Evolutionary conservation across 2,797 vertebrate genomes (phyloP), one percentile per base, ranked within the genome.

Genomic region (Momotus momota): DNA sequence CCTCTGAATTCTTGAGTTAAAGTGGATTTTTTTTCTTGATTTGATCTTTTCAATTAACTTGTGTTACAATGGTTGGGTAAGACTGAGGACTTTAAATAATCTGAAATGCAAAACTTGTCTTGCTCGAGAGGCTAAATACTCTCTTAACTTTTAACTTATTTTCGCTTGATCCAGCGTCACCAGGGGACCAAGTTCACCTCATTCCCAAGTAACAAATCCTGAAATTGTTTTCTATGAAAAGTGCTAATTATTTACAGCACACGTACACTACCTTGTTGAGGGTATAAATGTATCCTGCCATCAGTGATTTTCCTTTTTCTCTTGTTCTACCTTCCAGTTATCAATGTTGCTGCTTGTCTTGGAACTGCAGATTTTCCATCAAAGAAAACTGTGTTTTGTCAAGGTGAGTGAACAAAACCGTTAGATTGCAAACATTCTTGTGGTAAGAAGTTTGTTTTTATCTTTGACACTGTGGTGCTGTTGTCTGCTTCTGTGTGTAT

Each of bases 61-160:
- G 40, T 75, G 54, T 79, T 82, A 35, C 45, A 72, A 31, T 3
- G 2, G 12, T 87, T 93, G 71, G 12, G 81, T 83, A 40, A 66
- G 52, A 46, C 25, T 43, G 64, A 22, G 33, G 35, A 65, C 45
- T 84, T 90, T 41, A 45, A 87, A 51, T 75, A 22, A 62, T 46
- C 33, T 31, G 41, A 81, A 88, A 87, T n/a, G 22, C 81, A 64
- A 73, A 96, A 64, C 5, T 27, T 73, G 9, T 48, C 51, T 23
- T 79, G 27, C 38, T 73, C 88, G n/a, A 46, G 64, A 66, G 66
- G 73, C 88, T 86, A 91, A 94, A 80, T 79, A 82, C 25, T 29
- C 41, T 75, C 21, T 88, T 66, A 93, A 90, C 13, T 92, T n/a
- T 62, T 77, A 79, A 31, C 57, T 86, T 94, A 74, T n/a, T 90